Base-by-base conservation (phyloP, 2,888 invertebrate genomes). In the Pterostichus madidus region DNA sequence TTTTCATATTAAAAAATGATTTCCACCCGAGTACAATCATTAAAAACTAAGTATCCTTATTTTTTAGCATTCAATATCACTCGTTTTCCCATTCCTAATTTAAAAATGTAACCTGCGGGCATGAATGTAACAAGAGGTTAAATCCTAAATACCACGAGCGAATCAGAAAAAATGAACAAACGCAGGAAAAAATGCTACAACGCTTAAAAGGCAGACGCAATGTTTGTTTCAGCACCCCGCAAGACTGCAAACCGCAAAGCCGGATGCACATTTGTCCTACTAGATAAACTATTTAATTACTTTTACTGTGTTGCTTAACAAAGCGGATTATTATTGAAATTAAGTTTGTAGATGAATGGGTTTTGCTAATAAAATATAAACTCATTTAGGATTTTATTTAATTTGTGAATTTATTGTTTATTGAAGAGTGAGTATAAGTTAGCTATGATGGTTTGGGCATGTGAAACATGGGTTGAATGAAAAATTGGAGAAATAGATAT, bases 11-110 rank as follows among this genome's bases (percentile, higher is more conserved):
- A 52, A 75, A 32, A 75, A 75, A 32, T 75, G 75, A 49, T 75
- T 75, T 32, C 49, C 32, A 52, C 75, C 75, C 49, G 52, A 24
- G 75, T 75, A 15, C 49, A 75, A 75, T 52, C 52, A 75, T 75
- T 75, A 52, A 75, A 75, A 75, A 49, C 52, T 75, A 75, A 75
- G 75, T 32, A 39, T 52, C 75, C 75, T 75, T 75, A 32, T 75
- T 52, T 49, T 44, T 52, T 52, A 31, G 13, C 31, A 32, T 52
- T 52, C 32, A 75, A 52, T 75, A 13, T 52, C 71, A 71, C 11
- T 44, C 71, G 15, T 71, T 46, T 71, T 71, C 52, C 75, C 75
- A 31, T 6, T 75, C 32, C 75, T 75, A 75, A 75, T 75, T 75
- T 75, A 52, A 75, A 75, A 75, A 32, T 75, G 32, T 75, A 52